Conservation (phyloP, 2,797 vertebrate genomes). For the Rhabdophis nuchalis region DNA sequence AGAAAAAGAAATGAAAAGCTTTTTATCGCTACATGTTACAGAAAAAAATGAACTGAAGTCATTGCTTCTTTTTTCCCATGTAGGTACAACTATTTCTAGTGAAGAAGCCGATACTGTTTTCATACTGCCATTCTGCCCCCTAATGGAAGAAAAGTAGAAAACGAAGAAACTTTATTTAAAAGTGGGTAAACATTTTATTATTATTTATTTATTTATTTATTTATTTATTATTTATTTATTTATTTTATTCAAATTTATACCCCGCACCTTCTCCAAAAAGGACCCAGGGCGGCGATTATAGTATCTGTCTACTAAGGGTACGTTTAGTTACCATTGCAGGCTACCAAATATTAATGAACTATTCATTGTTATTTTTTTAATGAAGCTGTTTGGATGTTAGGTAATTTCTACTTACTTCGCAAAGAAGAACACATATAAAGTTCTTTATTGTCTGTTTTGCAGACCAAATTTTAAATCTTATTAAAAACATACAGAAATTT, state of each 20-base stretch:
- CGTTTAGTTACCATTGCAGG: neutral
- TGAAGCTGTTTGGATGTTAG: neutral
- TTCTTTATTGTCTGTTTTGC: neutral
- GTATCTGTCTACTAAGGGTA: neutral
- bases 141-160: conserved; percentile 39
- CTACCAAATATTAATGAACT: neutral
- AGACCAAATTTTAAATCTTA: neutral
- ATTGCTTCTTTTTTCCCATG: neutral
- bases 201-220: too few species aligned
- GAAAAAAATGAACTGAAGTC: neutral
- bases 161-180: neutral
- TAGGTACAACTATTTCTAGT: neutral
- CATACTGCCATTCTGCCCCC: conserved; percentile 41
- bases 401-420: neutral
- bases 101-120: neutral
- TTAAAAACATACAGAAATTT: neutral
- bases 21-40: neutral
- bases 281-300: too few species aligned
- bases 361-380: neutral
- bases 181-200: neutral
- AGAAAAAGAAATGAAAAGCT: neutral
- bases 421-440: neutral
- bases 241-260: too few species aligned
- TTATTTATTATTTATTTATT: too few species aligned
- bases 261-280: too few species aligned